A percentile compares a stretch with the other conserved stretches of the same genome.
Evolutionary conservation across 2,797 vertebrate genomes (phyloP).

Genomic region (Nannoperca australis): DNA sequence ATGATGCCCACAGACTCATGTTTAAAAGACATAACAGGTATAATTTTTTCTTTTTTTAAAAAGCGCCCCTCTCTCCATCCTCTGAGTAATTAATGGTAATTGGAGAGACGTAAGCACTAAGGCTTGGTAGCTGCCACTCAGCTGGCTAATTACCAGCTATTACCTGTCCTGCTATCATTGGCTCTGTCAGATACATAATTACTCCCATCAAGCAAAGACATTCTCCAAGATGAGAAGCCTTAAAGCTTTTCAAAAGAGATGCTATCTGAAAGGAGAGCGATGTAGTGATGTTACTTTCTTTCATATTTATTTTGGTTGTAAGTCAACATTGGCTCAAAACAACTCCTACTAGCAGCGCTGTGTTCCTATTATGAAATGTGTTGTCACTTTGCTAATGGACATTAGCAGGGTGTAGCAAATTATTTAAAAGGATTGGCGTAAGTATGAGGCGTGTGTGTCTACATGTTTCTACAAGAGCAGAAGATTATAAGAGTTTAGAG

Average conservation of each 20-base stretch:
- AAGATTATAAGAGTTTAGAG: not conserved
- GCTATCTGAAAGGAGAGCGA: slow-evolving; percentile 39
- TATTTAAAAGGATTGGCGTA: not conserved
- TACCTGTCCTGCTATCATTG: slow-evolving; percentile 76
- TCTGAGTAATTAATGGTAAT: slow-evolving; percentile 71
- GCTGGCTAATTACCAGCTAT: slow-evolving; percentile 74
- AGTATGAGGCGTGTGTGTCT: not conserved
- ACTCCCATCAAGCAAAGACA: slow-evolving; percentile 63
- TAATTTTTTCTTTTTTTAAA: slow-evolving; percentile 49
- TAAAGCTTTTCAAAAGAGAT: slow-evolving; percentile 46
- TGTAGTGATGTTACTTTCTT: slow-evolving; percentile 12
- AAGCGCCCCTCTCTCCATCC: slow-evolving; percentile 17
- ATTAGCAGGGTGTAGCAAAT: slow-evolving; percentile 1
- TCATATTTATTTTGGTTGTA: slow-evolving; percentile 21
- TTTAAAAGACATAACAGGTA: slow-evolving; percentile 73
- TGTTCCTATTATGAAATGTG: slow-evolving; percentile 2
- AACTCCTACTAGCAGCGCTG: slow-evolving; percentile 11
- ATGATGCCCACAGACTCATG: slow-evolving; percentile 42
- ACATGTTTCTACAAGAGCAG: slow-evolving; percentile 1
- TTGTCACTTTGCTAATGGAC: slow-evolving; percentile 7
- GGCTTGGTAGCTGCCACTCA: slow-evolving; percentile 75
- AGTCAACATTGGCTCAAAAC: slow-evolving; percentile 18
- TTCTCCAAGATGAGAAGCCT: slow-evolving; percentile 47
- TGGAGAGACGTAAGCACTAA: slow-evolving; percentile 56
- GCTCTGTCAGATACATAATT: slow-evolving; percentile 72